Conservation (phyloP, 1,140 invertebrate species). For the Magallana gigas region DNA sequence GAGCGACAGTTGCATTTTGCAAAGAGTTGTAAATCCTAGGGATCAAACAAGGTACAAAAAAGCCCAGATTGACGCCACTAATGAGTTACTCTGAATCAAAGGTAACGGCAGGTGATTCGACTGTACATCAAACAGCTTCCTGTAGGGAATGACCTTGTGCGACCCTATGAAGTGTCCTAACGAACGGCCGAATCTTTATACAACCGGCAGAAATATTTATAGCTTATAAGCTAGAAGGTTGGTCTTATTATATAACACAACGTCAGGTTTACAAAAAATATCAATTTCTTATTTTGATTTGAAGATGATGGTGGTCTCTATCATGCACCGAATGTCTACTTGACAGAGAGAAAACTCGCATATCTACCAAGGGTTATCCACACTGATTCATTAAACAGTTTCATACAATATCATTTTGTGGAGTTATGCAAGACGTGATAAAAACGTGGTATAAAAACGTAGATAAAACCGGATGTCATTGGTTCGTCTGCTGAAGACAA, state of each 20-base stretch:
- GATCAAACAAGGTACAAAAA: conserved; percentile 7
- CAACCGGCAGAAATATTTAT: neutral
- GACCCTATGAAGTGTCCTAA: neutral
- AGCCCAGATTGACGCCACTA: neutral
- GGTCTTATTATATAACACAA: neutral
- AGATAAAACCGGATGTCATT: conserved; percentile 14
- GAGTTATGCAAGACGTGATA: conserved; percentile 10
- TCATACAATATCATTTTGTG: neutral
- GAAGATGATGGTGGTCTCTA: neutral
- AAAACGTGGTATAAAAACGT: conserved; percentile 2
- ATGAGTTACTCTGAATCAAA: conserved; percentile 32
- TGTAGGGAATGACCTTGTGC: neutral
- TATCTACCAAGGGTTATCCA: neutral
- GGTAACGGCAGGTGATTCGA: conserved; percentile 7
- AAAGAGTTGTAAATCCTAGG: conserved; percentile 14
- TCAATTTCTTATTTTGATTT: neutral
- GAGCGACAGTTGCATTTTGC: conserved; percentile 12
- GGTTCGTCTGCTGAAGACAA: neutral
- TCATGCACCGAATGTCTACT: neutral
- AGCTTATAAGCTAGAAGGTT: neutral
- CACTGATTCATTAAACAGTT: neutral
- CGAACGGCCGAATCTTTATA: neutral
- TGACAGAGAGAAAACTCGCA: neutral
- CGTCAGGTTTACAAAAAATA: neutral
- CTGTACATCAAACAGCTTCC: conserved; percentile 8